Percentiles rank a stretch among this genome's conserved stretches.
phyloP scores from a whole-genome alignment of 92 coral and sea anemone genomes.

The Micromussa lordhowensis region DNA sequence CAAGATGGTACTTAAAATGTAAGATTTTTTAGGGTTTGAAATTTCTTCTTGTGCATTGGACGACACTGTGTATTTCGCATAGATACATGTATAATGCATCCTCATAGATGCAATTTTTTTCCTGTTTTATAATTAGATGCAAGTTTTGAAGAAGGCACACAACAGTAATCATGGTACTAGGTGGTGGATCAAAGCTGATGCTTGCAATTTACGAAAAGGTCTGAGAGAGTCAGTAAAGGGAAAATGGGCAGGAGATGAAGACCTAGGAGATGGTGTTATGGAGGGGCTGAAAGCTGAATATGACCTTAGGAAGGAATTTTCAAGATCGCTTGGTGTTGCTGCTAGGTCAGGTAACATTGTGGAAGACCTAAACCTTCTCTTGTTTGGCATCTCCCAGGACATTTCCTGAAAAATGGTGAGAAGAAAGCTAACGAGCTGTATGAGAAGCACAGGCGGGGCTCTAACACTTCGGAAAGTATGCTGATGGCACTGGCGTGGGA shows the following conservation, averaged over 20 bases:
- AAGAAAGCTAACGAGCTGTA: conserved; percentile 38
- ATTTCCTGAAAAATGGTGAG: conserved; percentile 48
- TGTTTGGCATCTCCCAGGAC: conserved; percentile 28
- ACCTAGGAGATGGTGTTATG: conserved; percentile 50
- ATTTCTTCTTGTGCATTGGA: no score
- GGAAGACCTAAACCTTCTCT: neutral
- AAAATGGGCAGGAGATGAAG: conserved; percentile 75
- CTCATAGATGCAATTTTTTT: neutral
- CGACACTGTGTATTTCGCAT: no score
- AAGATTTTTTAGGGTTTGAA: no score
- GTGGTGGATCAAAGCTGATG: conserved; percentile 79
- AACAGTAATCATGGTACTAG: conserved; percentile 26
- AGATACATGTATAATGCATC: no score
- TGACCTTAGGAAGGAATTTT: conserved; percentile 23
- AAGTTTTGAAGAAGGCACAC: conserved; percentile 50
- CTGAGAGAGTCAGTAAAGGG: conserved; percentile 57
- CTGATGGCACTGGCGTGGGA: conserved; percentile 76
- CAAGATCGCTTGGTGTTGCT: conserved; percentile 20
- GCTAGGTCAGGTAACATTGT: neutral
- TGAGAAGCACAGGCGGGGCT: conserved; percentile 14
- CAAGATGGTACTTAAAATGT: no score
- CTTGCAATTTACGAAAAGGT: conserved; percentile 65
- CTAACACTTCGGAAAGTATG: conserved; percentile 34
- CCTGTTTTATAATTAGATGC: conserved; percentile 32
- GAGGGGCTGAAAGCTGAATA: conserved; percentile 37